Base-by-base conservation (phyloP, 2,113 vertebrate species). In the Panthera leo region DNA sequence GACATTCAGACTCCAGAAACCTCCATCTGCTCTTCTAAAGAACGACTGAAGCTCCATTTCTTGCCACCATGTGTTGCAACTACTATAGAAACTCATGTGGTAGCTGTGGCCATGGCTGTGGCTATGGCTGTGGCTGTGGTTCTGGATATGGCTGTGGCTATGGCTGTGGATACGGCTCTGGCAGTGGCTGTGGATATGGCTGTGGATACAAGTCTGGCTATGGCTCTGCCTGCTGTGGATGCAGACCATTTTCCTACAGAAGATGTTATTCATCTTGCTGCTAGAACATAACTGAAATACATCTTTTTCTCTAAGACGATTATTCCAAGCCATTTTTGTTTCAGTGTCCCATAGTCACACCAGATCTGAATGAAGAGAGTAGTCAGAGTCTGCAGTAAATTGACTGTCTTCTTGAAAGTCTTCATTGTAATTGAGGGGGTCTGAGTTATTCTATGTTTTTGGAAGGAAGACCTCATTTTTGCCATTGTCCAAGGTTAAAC, bases 261-360 rank as follows among this genome's bases (percentile, higher is more conserved):
- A 91, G 80, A 23, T 95, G 67, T 7, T 95, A 65, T 84, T 97
- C 90, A 58, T 76, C 70, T 68, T 93, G 83, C 53, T 93, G 84
- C 70, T 97, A 91, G 63, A 88, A 8, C 25, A 78, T 51, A 61
- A 8, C 45, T 9, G 70, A 73, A 73, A 73, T 39, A 13, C 70
- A 39, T 39, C 19, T 36, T 67, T 84, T 93, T 42, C 61, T 71
- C 51, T 53, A 83, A 76, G 83, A 53, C 7, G 14, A 70, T 19
- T n/a, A 34, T 55, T 39, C n/a, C 75, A 48, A 58, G 23, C n/a
- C 34, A 31, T 80, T 89, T 79, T 16, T 36, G 27, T n/a, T 27
- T 45, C 53, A 14, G 0, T 12, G 5, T 61, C 45, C 58, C 12
- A 70, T 0, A 65, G 9, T 45, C 34, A 29, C 7, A 58, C n/a